These are phyloP conservation scores for Datnioides undecimradiatus DNA, from an alignment of 2,113 vertebrate species.

Conservation along the genomic window DNA sequence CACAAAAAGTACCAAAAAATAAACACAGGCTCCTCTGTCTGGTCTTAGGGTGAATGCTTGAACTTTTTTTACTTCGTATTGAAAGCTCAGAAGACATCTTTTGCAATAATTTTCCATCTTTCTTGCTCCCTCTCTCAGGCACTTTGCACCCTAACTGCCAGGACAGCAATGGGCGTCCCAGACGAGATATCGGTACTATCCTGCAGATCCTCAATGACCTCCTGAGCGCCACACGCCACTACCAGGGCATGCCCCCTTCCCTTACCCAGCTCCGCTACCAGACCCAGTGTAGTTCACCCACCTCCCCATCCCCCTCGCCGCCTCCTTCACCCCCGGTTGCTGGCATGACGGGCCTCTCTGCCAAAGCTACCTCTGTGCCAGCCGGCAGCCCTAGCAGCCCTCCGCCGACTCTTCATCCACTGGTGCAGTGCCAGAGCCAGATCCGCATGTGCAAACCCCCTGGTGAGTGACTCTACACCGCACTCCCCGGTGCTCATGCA, in stretches of 20 bases:
- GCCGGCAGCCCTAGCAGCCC: constrained; percentile 79
- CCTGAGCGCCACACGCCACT: constrained; percentile 96
- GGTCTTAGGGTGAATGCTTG: neutral
- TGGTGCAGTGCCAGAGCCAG: constrained; percentile 93
- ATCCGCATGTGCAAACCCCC: constrained; percentile 93
- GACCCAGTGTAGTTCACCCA: constrained; percentile 89
- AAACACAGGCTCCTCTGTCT: neutral
- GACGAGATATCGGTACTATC: constrained; percentile 97
- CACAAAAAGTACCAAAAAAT: neutral
- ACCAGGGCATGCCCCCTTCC: constrained; percentile 98
- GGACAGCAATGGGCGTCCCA: constrained; percentile 94
- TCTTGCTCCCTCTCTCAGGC: constrained; percentile 80
- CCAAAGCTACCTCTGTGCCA: constrained; percentile 93
- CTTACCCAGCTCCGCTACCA: constrained; percentile 97
- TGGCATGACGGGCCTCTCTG: constrained; percentile 80
- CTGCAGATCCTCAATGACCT: constrained; percentile 99
- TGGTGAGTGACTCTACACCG: constrained; percentile 83
- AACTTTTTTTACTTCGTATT: neutral
- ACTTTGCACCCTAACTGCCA: constrained; percentile 99
- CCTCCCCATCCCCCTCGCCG: constrained; percentile 81
- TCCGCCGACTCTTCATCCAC: constrained; percentile 83
- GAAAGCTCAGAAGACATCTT: neutral
- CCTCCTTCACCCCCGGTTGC: constrained; percentile 83
- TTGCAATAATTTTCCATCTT: constrained; percentile 58
- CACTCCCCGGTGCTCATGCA: constrained; percentile 37